Percentiles rank a stretch among this genome's conserved stretches.
Evolutionary conservation across 2,113 vertebrate species (phyloP).

Genomic region (Prolemur simus): DNA sequence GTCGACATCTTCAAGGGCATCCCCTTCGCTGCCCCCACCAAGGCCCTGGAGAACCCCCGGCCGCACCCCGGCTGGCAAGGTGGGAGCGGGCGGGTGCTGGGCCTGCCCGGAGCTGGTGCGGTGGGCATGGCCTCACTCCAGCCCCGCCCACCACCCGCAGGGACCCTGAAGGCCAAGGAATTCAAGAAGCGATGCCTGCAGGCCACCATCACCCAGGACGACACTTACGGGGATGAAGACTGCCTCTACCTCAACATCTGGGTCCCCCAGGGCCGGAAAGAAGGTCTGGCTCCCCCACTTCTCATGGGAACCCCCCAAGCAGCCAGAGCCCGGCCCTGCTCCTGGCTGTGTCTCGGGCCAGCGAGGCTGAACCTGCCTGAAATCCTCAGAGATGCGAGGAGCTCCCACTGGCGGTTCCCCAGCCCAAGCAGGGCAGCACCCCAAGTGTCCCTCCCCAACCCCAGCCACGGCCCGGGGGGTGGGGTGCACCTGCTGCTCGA

Average conservation of each 20-base stretch:
- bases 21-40: constrained; percentile 91
- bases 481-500: background rate
- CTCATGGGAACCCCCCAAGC: fast-evolving
- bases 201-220: constrained; percentile 82
- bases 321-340: background rate
- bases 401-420: too few relatives aligned
- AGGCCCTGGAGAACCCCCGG: constrained; percentile 88
- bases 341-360: background rate
- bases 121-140: fast-evolving
- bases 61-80: constrained; percentile 94
- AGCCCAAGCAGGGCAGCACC: background rate
- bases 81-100: constrained; percentile 66
- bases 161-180: constrained; percentile 84
- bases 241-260: constrained; percentile 98
- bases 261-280: constrained; percentile 88
- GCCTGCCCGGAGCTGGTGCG: fast-evolving
- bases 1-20: constrained; percentile 95
- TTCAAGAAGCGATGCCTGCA: constrained; percentile 89
- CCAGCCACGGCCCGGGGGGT: too few relatives aligned
- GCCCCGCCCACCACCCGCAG: constrained; percentile 71
- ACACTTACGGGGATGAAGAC: constrained; percentile 87
- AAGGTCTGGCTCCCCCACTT: constrained; percentile 57
- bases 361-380: background rate
- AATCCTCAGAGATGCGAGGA: fast-evolving
- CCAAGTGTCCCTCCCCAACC: too few relatives aligned